These are phyloP conservation scores for Agrochola litura DNA, from an alignment of 2,888 invertebrate genomes.

Conservation along the genomic window DNA sequence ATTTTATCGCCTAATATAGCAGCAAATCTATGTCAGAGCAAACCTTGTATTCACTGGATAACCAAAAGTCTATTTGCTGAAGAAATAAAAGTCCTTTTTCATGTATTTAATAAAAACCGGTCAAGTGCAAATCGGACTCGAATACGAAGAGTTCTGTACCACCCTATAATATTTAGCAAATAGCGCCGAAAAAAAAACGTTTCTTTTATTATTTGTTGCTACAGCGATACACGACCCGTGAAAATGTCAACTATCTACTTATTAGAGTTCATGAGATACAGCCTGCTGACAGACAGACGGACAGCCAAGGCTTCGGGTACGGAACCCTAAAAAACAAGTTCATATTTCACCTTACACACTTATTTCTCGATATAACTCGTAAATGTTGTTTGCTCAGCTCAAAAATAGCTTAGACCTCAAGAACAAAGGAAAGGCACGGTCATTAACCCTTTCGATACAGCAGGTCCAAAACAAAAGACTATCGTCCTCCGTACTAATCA, in stretches of 20 bases:
- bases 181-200: too few relatives aligned
- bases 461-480: conserved; percentile 38
- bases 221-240: too few relatives aligned
- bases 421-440: conserved; percentile 70
- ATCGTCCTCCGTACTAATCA: conserved; percentile 57
- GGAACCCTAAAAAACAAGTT: not conserved
- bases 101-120: not conserved
- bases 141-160: too few relatives aligned
- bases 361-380: not conserved
- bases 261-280: too few relatives aligned
- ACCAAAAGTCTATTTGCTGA: not conserved
- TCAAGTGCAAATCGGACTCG: too few relatives aligned
- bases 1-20: not conserved
- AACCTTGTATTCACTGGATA: not conserved
- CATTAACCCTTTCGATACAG: conserved; percentile 67
- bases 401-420: conserved; percentile 49
- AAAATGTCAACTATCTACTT: too few relatives aligned
- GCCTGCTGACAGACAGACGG: too few relatives aligned
- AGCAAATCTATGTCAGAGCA: not conserved
- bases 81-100: not conserved
- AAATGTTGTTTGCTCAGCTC: conserved; percentile 11
- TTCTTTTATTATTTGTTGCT: too few relatives aligned
- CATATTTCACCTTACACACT: not conserved
- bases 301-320: too few relatives aligned
- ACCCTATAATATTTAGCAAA: too few relatives aligned